Evolutionary conservation across 37 sponge, comb jelly and placozoan genomes (phyloP).

Genomic region (Beroe forskalii): DNA sequence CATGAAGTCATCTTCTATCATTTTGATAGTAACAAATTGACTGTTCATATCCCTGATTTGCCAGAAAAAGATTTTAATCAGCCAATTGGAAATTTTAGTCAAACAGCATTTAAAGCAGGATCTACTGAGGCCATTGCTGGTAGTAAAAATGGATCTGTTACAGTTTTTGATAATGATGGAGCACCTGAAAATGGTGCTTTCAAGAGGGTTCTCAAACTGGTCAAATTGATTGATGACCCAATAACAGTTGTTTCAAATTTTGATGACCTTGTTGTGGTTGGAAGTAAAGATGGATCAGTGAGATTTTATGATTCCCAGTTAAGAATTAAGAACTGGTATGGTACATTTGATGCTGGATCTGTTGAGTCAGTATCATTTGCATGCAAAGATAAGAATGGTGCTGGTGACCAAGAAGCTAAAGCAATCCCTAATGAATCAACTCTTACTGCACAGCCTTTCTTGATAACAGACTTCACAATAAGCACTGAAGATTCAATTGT

Average conservation of each 20-base stretch:
- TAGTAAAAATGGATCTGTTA: slow-evolving; percentile 81
- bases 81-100: slow-evolving; percentile 76
- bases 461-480: slow-evolving; percentile 76
- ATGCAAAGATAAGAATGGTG: slow-evolving; percentile 31
- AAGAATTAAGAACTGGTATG: slow-evolving; percentile 85
- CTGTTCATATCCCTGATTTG: slow-evolving; percentile 44
- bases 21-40: slow-evolving; percentile 71
- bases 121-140: slow-evolving; percentile 75
- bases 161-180: slow-evolving; percentile 82
- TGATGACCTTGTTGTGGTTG: slow-evolving; percentile 76
- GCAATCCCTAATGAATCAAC: slow-evolving; percentile 72
- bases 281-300: slow-evolving; percentile 77
- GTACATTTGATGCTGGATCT: slow-evolving; percentile 55
- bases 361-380: slow-evolving; percentile 85
- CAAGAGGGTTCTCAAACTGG: slow-evolving; percentile 31
- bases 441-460: slow-evolving; percentile 68
- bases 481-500: slow-evolving; percentile 69
- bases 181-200: slow-evolving; percentile 35
- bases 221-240: slow-evolving; percentile 57
- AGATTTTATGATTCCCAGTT: slow-evolving; percentile 85
- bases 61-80: slow-evolving; percentile 84
- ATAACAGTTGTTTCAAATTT: slow-evolving; percentile 35
- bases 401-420: neutral
- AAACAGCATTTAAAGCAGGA: slow-evolving; percentile 76
- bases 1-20: slow-evolving; percentile 84